Base-by-base conservation (phyloP, 2,113 vertebrate genomes). In the Morone chrysops region DNA sequence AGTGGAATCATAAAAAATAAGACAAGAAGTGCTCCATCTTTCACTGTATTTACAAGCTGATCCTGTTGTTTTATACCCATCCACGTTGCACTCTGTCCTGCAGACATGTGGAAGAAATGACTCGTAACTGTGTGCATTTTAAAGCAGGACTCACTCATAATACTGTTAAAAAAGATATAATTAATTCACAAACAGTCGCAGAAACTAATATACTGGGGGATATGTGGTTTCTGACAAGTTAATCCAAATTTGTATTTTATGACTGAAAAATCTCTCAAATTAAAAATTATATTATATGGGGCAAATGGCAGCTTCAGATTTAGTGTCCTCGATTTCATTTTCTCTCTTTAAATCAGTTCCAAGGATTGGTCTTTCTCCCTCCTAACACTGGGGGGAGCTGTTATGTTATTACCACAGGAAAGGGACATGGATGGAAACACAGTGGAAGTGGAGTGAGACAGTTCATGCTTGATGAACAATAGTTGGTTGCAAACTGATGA, bases 351-450 rank as follows among this genome's bases (percentile, higher is more conserved):
- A 10, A 51, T 38, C 20, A 57, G 2, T 43, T 40, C 4, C 41
- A 56, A 50, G 6, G 11, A 16, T 1, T 62, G 75, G 38, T 60
- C 40, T 53, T 69, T 76, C 92, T 79, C 47, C 66, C 59, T 86
- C 74, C 76, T 74, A 75, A 86, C 93, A 94, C 93, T 88, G 83
- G 93, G 92, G 88, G 94, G 94, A 91, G 94, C 92, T 91, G 90
- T 92, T 89, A 80, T 88, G 78, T 92, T 88, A 67, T 86, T 68
- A 16, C 79, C 81, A 69, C 77, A 81, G 31, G 56, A 7, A 10
- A 71, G 56, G 51, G 61, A 71, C 68, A 59, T 53, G 77, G 62
- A 56, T 57, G 7, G 60, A 83, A 72, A 38, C 10, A 18, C 10
- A 31, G n/a, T 63, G 31, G 6, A 47, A 62, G 67, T 67, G 81